Evolutionary conservation across 2,797 vertebrate species (phyloP).

Genomic region (Dendrocincla fuliginosa): DNA sequence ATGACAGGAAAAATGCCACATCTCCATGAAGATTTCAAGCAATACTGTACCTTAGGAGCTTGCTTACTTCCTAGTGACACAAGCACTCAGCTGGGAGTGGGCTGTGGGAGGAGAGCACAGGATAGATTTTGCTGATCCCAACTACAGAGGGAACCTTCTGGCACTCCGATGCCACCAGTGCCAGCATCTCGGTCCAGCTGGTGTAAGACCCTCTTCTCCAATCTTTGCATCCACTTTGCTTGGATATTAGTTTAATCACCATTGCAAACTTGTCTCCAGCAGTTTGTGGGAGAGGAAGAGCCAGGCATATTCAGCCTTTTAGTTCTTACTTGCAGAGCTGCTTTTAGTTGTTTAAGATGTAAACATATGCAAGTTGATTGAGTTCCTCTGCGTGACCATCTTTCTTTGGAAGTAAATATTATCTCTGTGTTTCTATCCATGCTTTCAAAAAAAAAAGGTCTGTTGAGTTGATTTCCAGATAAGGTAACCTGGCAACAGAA

Average conservation of each 20-base stretch:
- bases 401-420: not conserved
- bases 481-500: not conserved
- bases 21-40: not conserved
- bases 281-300: not conserved
- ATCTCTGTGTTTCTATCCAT: not conserved
- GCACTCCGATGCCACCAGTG: fast-evolving
- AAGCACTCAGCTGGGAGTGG: not conserved
- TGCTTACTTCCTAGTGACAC: not conserved
- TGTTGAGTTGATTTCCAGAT: not conserved
- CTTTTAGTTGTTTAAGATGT: not conserved
- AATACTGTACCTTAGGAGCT: not conserved
- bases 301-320: not conserved
- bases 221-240: not conserved
- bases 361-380: not conserved
- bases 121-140: not conserved
- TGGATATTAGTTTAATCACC: not conserved
- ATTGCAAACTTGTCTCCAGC: not conserved
- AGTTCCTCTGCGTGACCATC: not conserved
- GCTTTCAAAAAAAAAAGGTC: not conserved
- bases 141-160: not conserved
- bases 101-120: not conserved
- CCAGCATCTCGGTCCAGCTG: not conserved
- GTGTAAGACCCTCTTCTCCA: not conserved
- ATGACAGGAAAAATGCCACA: not conserved
- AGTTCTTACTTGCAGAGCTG: not conserved